phyloP scores from a whole-genome alignment of 2,113 vertebrate genomes.

The Lycocorax pyrrhopterus region DNA sequence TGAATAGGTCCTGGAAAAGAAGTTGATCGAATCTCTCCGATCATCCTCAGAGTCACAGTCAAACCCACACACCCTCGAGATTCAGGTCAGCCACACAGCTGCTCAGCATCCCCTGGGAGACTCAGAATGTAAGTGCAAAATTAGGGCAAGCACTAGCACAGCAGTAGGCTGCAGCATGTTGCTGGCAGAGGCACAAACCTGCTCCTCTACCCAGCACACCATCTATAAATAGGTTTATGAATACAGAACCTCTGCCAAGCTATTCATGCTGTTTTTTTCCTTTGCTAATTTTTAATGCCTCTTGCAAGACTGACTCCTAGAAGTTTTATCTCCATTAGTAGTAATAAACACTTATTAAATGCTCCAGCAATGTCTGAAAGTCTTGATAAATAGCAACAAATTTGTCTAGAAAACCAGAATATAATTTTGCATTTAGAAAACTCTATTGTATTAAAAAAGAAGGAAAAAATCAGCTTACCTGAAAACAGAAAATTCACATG shows the following conservation, averaged over 20 bases:
- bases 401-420: not conserved
- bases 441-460: not conserved
- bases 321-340: constrained; percentile 51
- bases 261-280: not conserved
- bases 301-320: constrained; percentile 4
- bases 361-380: not conserved
- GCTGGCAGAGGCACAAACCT: constrained; percentile 40
- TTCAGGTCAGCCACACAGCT: constrained; percentile 48
- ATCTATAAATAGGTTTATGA: constrained; percentile 57
- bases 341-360: constrained; percentile 28
- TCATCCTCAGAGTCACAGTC: not conserved
- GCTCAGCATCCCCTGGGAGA: not conserved
- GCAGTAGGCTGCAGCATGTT: constrained; percentile 29
- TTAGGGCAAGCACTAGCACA: constrained; percentile 40
- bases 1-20: not conserved
- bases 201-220: not conserved
- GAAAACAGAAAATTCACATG: constrained; percentile 1
- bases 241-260: constrained; percentile 38
- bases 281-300: constrained; percentile 32
- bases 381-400: constrained; percentile 9
- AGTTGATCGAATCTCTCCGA: not conserved
- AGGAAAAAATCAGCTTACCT: constrained; percentile 8
- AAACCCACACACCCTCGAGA: not conserved
- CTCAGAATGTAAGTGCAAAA: constrained; percentile 25
- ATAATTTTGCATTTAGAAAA: not conserved